Evolutionary conservation across 2,888 invertebrate species (phyloP), one percentile per base, ranked within the genome.

Genomic region (Apodemia duryi): DNA sequence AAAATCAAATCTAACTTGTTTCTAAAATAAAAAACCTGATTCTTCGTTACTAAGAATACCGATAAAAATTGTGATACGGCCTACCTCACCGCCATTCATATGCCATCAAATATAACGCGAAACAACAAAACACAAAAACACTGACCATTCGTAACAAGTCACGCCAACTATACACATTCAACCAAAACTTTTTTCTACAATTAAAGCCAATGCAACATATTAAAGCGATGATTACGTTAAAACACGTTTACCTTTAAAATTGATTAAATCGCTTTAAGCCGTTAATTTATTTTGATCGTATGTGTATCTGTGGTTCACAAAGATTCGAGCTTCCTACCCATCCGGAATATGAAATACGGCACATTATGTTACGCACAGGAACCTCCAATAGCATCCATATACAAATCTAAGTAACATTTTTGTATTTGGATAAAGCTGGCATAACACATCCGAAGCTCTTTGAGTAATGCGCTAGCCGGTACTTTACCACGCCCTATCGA

Each of bases 401-500:
- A 54, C 54, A 54, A 54, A 54, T 54, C 57, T 60, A 60, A 60
- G 6, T 60, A 60, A 60, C 57, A 32, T 32, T 13, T 57, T 60
- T 60, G 57, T 60, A 35, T 60, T 60, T 60, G 57, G 57, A 35
- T 60, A 60, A 60, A 60, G 13, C 57, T 60, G 57, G 57, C 57
- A 35, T 60, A 60, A 35, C 57, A 60, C 57, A 60, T 35, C 35
- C 62, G 66, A 63, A 46, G 32, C 72, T 74, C 73, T 70, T 70
- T 66, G 70, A 71, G 76, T 78, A 80, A 81, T 79, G 80, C 82
- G 81, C 83, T 83, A 82, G 85, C 77, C 82, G 79, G 82, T 68
- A 78, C 76, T 76, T 79, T 80, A 82, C 83, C 83, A 79, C 81
- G 84, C 84, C 82, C 84, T 85, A 83, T 79, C 73, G 79, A 82